Conservation (phyloP, 2,797 vertebrate genomes). For the Cephalopachus bancanus region DNA sequence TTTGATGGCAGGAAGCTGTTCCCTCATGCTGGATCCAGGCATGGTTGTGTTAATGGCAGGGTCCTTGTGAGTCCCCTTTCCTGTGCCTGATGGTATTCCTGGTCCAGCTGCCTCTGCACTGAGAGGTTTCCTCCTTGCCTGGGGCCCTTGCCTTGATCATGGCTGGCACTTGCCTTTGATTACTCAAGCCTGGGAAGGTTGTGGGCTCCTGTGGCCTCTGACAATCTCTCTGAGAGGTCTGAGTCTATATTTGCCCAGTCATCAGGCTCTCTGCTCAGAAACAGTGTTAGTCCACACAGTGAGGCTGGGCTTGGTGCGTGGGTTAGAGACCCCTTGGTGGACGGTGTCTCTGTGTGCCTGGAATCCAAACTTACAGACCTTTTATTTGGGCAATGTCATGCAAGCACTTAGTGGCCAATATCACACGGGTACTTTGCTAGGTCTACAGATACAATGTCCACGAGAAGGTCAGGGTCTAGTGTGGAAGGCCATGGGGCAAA, state of each 20-base stretch:
- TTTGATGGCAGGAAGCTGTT: background rate
- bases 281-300: background rate
- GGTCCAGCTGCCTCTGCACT: background rate
- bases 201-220: background rate
- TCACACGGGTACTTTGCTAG: background rate
- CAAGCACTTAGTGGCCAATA: background rate
- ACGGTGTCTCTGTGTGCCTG: background rate
- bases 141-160: background rate
- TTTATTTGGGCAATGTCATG: background rate
- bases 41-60: rapidly evolving
- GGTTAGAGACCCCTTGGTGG: background rate
- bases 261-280: background rate
- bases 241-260: background rate
- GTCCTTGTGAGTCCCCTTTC: too few species aligned
- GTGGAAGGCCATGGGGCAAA: background rate
- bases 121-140: background rate
- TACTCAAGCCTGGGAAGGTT: background rate
- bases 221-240: background rate
- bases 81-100: background rate
- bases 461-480: background rate
- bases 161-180: background rate
- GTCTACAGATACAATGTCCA: background rate
- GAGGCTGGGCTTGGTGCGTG: too few species aligned
- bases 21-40: background rate
- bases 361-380: background rate